Evolutionary conservation across 2,113 vertebrate species (phyloP), one percentile per base, ranked within the genome.

Genomic region (Cryptomyrus ogoouensis): DNA sequence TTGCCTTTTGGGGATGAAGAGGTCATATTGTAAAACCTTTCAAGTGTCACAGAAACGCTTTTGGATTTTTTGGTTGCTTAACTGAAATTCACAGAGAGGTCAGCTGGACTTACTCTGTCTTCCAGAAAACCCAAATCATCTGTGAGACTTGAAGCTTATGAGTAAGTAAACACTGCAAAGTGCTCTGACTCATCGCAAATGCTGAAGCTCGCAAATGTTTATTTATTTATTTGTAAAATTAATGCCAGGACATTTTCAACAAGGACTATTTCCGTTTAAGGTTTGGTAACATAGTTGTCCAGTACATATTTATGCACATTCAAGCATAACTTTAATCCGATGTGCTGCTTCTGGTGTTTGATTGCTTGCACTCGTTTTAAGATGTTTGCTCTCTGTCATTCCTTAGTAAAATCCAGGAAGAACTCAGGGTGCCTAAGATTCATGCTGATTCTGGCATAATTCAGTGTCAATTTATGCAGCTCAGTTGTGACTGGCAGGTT

Each of bases 361-460:
- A 77, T 77, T 13, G 17, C 74, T 80, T 39, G 74, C 35, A 17
- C 13, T 77, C 15, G 12, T 80, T 80, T 42, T 42, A 80, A 80
- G 62, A 42, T 80, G 74, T 80, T 42, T 31, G 62, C 62, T 70
- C 62, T 70, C n/a, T 13, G 10, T 70, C 62, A 31, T 70, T 70
- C 62, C n/a, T 70, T n/a, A 70, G 62, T 70, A 27, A 70, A 31
- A 70, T 5, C 62, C 62, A 31, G 62, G 62, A 70, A 13, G n/a
- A 27, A 70, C 62, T 70, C 62, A 4, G 62, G 31, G 74, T 80
- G 35, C 35, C 74, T 80, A 19, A 80, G 74, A 80, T 19, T 80
- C 31, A 39, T 80, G 74, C 74, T 80, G 74, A 80, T 80, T 80
- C 74, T 42, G 74, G 35, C 35, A 80, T 80, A 80, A 80, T 80